Percentiles rank a stretch among this genome's conserved stretches.
phyloP scores from a whole-genome alignment of 35 echinoderm and acorn worm genomes.

The Ptychodera flava region DNA sequence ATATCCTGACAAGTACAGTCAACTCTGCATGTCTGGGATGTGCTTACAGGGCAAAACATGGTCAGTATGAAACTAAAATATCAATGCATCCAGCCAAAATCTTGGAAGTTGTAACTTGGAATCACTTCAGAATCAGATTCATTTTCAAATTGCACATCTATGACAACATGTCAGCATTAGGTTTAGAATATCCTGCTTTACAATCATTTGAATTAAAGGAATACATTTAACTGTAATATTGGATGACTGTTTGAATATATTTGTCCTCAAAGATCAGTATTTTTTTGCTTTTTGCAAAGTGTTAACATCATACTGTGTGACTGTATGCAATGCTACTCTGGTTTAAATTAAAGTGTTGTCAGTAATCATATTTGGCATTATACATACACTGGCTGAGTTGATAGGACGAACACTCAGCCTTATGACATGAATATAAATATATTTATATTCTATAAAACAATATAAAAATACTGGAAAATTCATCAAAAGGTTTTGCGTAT shows the following conservation, averaged over 20 bases:
- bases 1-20: constrained; percentile 61
- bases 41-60: constrained; percentile 97
- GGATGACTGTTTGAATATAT: background rate
- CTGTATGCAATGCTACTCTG: background rate
- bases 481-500: no score
- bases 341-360: no score
- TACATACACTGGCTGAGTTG: no score
- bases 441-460: no score
- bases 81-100: background rate
- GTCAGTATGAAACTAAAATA: constrained; percentile 6
- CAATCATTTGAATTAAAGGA: background rate
- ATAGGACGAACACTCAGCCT: no score
- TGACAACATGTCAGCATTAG: background rate
- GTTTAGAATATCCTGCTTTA: background rate
- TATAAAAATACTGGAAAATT: no score
- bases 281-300: background rate
- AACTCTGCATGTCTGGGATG: constrained; percentile 87
- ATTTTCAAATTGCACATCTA: background rate
- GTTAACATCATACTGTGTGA: background rate
- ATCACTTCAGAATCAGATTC: background rate
- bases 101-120: background rate
- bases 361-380: no score
- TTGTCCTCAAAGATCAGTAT: background rate
- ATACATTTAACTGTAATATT: background rate
- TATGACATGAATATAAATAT: no score